Evolutionary conservation across 64 coral and sea anemone genomes (phyloP), one percentile per base, ranked within the genome.

Genomic region (Platygyra sinensis): DNA sequence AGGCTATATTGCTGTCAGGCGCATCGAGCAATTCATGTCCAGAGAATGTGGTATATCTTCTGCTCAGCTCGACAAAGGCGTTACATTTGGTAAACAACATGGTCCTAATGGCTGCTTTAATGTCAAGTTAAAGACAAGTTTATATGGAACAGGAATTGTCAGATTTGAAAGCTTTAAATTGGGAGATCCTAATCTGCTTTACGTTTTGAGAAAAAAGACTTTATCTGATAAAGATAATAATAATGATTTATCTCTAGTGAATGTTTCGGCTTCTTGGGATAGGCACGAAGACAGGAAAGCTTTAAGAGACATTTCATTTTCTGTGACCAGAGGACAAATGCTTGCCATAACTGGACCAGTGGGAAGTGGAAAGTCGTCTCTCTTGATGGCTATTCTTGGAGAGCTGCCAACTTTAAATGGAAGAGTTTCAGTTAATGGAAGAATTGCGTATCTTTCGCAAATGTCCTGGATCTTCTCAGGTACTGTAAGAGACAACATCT

Each of bases 301-400:
- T 73, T 33, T 73, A 73, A 73, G 14, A 31, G 71, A 73, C 29
- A 31, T 73, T 73, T 73, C 71, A 10, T 73, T 73, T 73, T 73
- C 71, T 73, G 25, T 73, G 10, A 30, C 13, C 10, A 73, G 29
- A 15, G 71, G 71, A 31, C 25, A 73, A 30, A 73, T 73, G 71
- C 1, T 73, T 2, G 71, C 71, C 8, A 10, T 73, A 31, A 73
- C 71, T 73, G 71, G 71, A 31, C 29, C 71, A 15, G 71, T 73
- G 10, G 71, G 71, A 73, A 33, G 71, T 73, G 71, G 71, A 73
- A 73, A 73, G 15, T 73, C 71, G 9, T 73, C 71, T 31, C 71
- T 73, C 29, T 30, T 73, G 30, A 73, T 73, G 71, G 71, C 71
- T 27, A 73, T 73, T 13, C 71, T 73, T 73, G 28, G 71, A 29